Evolutionary conservation across 2,888 invertebrate species (phyloP).

Genomic region (Caenorhabditis becei): DNA sequence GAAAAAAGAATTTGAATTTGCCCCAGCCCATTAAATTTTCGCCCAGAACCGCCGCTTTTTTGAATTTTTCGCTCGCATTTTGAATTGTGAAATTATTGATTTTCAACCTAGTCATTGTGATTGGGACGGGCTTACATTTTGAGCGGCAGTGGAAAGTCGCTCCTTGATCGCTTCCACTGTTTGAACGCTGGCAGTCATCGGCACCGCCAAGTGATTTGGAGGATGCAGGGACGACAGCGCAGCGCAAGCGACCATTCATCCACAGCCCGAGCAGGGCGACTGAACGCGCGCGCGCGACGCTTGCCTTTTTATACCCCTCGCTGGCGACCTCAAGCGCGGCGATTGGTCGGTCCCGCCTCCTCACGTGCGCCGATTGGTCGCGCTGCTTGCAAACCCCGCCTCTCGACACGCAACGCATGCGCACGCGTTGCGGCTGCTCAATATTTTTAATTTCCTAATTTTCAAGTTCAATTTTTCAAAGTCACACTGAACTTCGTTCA

Average conservation of each 20-base stretch:
- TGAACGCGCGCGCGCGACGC: conserved; percentile 69
- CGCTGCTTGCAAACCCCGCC: conserved; percentile 17
- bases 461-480: background rate
- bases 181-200: conserved; percentile 65
- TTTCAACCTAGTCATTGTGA: conserved; percentile 27
- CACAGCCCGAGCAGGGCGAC: conserved; percentile 71
- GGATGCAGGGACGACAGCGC: conserved; percentile 67
- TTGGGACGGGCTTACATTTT: conserved; percentile 77
- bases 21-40: conserved; percentile 5
- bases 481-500: background rate
- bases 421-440: conserved; percentile 40
- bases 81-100: conserved; percentile 56
- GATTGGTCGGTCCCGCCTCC: conserved; percentile 24
- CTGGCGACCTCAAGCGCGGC: background rate
- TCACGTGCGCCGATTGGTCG: conserved; percentile 16
- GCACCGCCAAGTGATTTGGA: conserved; percentile 68
- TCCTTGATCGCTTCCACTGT: conserved; percentile 78
- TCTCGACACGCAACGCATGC: conserved; percentile 31
- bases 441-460: background rate
- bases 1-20: conserved; percentile 21
- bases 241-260: conserved; percentile 75
- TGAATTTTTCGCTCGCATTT: conserved; percentile 10
- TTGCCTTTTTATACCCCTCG: conserved; percentile 63
- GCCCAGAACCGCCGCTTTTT: conserved; percentile 10
- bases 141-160: conserved; percentile 73